Conservation (phyloP, 2,888 invertebrate species). For the Dynastes tityus region DNA sequence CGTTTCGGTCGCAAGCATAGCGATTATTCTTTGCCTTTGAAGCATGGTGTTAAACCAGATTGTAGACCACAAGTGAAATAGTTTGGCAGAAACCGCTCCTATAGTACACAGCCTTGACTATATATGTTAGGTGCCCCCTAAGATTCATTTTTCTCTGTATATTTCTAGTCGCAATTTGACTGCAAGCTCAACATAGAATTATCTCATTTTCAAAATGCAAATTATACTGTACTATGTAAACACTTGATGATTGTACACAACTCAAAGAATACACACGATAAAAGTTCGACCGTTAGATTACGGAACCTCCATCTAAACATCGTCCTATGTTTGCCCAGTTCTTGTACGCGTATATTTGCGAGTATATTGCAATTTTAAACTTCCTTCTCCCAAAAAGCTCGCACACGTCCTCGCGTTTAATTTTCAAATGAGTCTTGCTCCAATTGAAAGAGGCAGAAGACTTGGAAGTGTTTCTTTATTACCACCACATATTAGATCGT, state of each 20-base stretch:
- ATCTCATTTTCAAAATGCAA: no score
- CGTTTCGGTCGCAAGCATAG: no score
- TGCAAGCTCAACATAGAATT: no score
- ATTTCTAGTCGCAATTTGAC: no score
- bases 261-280: neutral
- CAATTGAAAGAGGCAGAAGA: conserved; percentile 12
- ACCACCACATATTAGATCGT: conserved; percentile 23
- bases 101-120: no score
- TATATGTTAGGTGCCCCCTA: no score
- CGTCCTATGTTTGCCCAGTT: neutral
- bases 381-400: neutral
- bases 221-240: neutral
- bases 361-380: conserved; percentile 35
- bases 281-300: neutral
- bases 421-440: conserved; percentile 35
- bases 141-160: no score
- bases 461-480: conserved; percentile 22
- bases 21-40: no score
- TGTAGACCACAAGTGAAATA: no score
- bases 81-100: no score
- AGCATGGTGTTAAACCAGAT: no score
- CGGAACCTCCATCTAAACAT: conserved; percentile 7
- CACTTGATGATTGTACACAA: neutral
- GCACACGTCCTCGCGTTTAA: conserved; percentile 4
- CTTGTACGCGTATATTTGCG: conserved; percentile 5